phyloP scores from a whole-genome alignment of 2,113 vertebrate genomes.

The Arvicanthis niloticus region DNA sequence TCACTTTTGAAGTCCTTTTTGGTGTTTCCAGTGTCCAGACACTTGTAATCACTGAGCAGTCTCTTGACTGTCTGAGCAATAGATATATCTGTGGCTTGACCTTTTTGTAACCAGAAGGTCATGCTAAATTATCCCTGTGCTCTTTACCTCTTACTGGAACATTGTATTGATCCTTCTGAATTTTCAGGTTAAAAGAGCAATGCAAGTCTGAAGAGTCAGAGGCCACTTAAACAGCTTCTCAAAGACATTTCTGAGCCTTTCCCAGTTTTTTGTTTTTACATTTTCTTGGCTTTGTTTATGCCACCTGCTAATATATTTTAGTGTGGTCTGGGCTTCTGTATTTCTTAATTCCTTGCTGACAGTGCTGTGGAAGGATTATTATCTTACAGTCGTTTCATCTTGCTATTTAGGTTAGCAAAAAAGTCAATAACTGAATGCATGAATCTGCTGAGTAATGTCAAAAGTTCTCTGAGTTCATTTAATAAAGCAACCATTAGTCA shows the following conservation, averaged over 20 bases:
- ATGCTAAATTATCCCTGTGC: constrained; percentile 59
- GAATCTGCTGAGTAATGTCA: constrained; percentile 52
- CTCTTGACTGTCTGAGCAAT: constrained; percentile 59
- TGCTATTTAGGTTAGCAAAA: constrained; percentile 45
- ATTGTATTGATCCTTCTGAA: constrained; percentile 18
- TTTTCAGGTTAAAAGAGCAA: constrained; percentile 49
- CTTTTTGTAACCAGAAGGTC: constrained; percentile 69
- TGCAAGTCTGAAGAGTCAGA: constrained; percentile 41
- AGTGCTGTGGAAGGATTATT: constrained; percentile 45
- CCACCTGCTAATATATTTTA: constrained; percentile 37
- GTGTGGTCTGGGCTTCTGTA: background rate
- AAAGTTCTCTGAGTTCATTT: constrained; percentile 15
- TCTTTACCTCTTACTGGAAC: constrained; percentile 43
- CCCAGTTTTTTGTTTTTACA: background rate
- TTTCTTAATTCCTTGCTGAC: constrained; percentile 10
- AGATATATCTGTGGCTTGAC: constrained; percentile 60
- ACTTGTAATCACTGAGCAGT: constrained; percentile 63
- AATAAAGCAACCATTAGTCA: constrained; percentile 41
- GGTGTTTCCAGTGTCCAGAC: constrained; percentile 18
- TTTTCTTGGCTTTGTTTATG: background rate
- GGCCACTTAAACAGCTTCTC: constrained; percentile 41
- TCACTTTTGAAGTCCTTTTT: background rate
- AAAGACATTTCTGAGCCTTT: constrained; percentile 19
- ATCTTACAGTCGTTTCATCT: constrained; percentile 30
- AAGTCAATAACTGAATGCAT: background rate